Base-by-base conservation (phyloP, 2,888 invertebrate genomes). In the Clivina fossor region DNA sequence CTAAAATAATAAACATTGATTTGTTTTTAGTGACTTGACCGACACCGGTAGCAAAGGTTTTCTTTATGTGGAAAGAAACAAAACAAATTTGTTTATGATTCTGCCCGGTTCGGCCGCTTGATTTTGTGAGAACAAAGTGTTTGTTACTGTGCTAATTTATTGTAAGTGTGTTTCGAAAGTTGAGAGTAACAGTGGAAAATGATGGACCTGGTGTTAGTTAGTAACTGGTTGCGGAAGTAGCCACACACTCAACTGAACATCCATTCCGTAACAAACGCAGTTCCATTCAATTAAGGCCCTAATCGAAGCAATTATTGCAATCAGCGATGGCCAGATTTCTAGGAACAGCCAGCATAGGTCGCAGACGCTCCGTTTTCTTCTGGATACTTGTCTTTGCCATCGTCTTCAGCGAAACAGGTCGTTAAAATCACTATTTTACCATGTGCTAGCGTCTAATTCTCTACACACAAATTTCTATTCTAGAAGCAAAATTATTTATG, bases 351-450 rank as follows among this genome's bases (percentile, higher is more conserved):
- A 33, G 32, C 33, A 11, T 33, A n/a, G 19, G 47, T 11, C 44
- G 44, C n/a, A 53, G 30, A 53, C 44, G 37, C 13, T 33, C 53
- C n/a, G 9, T 37, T 16, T 44, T 53, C 44, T 26, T 53, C 44
- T 53, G 53, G 53, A 16, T 37, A 5, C 22, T 44, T 20, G 44
- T 35, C 44, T 32, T 53, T 19, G 53, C 37, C 16, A 30, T 53
- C 53, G 35, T 53, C 53, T 44, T 37, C 53, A 53, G 53, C 37
- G 53, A 53, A 53, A 53, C 53, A 53, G 53, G 53, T 53, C 53
- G 44, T 44, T 53, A 51, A 11, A n/a, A n/a, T n/a, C n/a, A n/a
- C n/a, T n/a, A n/a, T n/a, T n/a, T n/a, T n/a, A n/a, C n/a, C n/a
- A n/a, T n/a, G n/a, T n/a, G n/a, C n/a, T n/a, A n/a, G n/a, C n/a